These are phyloP conservation scores for Drosophila hamatofila DNA, from an alignment of 2,888 invertebrate species.

Conservation along the genomic window DNA sequence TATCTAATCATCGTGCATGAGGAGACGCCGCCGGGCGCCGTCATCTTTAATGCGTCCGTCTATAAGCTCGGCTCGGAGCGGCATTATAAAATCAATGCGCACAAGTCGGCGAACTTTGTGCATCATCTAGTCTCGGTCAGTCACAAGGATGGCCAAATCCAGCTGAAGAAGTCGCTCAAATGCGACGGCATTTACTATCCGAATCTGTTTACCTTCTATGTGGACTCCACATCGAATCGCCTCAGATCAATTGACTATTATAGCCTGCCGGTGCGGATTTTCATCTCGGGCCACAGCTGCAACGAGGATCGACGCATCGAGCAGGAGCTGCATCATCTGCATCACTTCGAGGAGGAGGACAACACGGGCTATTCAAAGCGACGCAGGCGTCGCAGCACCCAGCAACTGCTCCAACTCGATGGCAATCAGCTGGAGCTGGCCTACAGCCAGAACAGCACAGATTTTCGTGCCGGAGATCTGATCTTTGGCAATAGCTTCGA, in stretches of 20 bases:
- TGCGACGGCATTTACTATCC: slow-evolving; percentile 94
- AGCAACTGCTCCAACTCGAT: slow-evolving; percentile 44
- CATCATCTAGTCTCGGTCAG: slow-evolving; percentile 91
- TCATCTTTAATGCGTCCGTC: slow-evolving; percentile 92
- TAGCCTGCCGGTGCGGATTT: slow-evolving; percentile 91
- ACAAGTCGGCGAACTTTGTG: slow-evolving; percentile 93
- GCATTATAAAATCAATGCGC: slow-evolving; percentile 91
- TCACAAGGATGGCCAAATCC: slow-evolving; percentile 90
- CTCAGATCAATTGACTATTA: slow-evolving; percentile 93
- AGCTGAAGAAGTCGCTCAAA: slow-evolving; percentile 89
- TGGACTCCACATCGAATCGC: slow-evolving; percentile 93
- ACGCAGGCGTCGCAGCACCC: slow-evolving; percentile 80
- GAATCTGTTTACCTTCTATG: slow-evolving; percentile 93
- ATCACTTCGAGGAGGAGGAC: slow-evolving; percentile 88
- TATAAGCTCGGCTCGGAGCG: slow-evolving; percentile 92
- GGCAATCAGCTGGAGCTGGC: slow-evolving; percentile 61
- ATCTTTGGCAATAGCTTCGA: slow-evolving; percentile 87
- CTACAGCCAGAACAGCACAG: slow-evolving; percentile 80
- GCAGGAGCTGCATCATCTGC: slow-evolving; percentile 85
- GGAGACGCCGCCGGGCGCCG: slow-evolving; percentile 88
- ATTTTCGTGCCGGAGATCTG: slow-evolving; percentile 86
- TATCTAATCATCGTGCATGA: slow-evolving; percentile 88
- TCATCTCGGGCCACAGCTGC: slow-evolving; percentile 90
- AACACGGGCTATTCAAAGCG: slow-evolving; percentile 87
- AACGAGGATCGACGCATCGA: slow-evolving; percentile 88